Conservation (phyloP, 2,888 invertebrate genomes). For the Drosophila nr. medialis region DNA sequence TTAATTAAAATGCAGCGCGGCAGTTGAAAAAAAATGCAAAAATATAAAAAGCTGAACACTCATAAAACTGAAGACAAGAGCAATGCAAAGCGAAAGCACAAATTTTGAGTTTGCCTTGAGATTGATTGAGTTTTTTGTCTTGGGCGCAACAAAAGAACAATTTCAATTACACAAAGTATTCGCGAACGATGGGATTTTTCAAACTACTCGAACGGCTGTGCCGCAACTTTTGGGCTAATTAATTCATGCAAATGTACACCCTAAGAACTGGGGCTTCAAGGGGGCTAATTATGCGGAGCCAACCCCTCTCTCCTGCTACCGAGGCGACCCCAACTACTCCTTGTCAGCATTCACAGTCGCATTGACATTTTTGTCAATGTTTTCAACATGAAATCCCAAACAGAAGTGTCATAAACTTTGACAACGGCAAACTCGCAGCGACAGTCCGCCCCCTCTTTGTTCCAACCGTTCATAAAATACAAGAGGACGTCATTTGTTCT, state of each 20-base stretch:
- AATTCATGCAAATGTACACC: constrained; percentile 78
- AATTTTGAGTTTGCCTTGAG: constrained; percentile 57
- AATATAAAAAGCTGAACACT: constrained; percentile 10
- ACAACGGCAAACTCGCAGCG: constrained; percentile 52
- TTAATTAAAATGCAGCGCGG: constrained; percentile 76
- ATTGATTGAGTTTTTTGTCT: constrained; percentile 72
- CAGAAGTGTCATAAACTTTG: constrained; percentile 78
- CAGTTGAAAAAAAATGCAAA: constrained; percentile 24
- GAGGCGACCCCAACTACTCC: not conserved
- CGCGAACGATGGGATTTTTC: constrained; percentile 34
- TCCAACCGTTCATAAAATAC: not conserved
- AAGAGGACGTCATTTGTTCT: constrained; percentile 38
- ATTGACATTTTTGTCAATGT: constrained; percentile 77
- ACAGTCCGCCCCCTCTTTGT: not conserved
- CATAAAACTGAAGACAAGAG: constrained; percentile 19
- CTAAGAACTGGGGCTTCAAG: constrained; percentile 49
- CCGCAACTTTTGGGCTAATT: constrained; percentile 73
- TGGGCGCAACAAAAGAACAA: constrained; percentile 35
- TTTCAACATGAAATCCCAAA: constrained; percentile 73
- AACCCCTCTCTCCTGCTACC: not conserved
- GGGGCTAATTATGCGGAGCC: constrained; percentile 70
- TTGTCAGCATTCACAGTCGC: constrained; percentile 28
- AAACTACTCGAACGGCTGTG: constrained; percentile 38
- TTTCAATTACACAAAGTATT: constrained; percentile 73
- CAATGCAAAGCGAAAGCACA: constrained; percentile 31